phyloP scores from a whole-genome alignment of 2,113 vertebrate genomes.

The Leptosomus discolor region DNA sequence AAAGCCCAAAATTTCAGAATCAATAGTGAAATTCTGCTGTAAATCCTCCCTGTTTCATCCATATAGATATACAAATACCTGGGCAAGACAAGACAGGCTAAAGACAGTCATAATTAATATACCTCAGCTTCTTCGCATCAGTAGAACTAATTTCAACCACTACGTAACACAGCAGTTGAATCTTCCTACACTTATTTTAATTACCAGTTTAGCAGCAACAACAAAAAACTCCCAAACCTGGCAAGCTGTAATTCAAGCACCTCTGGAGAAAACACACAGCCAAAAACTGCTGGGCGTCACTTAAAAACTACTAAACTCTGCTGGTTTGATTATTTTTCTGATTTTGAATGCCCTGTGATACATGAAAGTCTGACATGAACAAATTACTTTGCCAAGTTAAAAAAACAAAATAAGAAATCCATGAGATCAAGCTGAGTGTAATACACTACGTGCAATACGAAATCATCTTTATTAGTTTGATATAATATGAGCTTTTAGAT shows the following conservation, averaged over 20 bases:
- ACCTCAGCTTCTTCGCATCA: background rate
- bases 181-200: background rate
- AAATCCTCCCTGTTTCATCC: background rate
- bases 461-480: background rate
- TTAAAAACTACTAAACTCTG: background rate
- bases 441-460: background rate
- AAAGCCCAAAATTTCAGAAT: background rate
- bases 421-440: background rate
- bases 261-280: background rate
- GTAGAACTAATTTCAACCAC: background rate
- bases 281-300: background rate
- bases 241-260: background rate
- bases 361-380: background rate
- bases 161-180: background rate
- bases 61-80: background rate
- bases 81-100: background rate
- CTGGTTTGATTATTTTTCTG: background rate
- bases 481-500: background rate
- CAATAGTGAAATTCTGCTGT: background rate
- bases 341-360: background rate
- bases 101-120: background rate
- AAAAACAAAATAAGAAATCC: background rate
- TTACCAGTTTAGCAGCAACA: background rate
- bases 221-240: background rate
- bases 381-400: background rate